phyloP scores from a whole-genome alignment of 2,888 invertebrate genomes.

The Empis stercorea region DNA sequence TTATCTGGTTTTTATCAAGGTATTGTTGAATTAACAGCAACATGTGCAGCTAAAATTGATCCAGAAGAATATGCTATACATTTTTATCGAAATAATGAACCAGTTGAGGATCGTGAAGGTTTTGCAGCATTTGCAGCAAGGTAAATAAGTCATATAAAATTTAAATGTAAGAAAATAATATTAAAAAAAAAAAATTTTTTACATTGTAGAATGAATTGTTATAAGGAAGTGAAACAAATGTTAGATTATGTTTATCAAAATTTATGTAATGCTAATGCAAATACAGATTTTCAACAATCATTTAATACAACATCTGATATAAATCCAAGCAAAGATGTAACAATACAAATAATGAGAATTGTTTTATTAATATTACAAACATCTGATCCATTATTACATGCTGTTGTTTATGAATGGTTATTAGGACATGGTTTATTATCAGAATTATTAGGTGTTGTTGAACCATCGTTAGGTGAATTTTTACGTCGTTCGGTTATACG shows the following conservation, averaged over 20 bases:
- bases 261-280: constrained; percentile 23
- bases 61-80: constrained; percentile 77
- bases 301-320: constrained; percentile 15
- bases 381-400: constrained; percentile 80
- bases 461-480: constrained; percentile 36
- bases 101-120: constrained; percentile 71
- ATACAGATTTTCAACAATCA: constrained; percentile 18
- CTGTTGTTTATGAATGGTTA: constrained; percentile 88
- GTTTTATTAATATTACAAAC: constrained; percentile 53
- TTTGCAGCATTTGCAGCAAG: constrained; percentile 56
- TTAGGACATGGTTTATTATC: constrained; percentile 59
- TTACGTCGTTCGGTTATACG: constrained; percentile 35
- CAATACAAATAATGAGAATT: constrained; percentile 42
- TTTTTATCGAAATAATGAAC: constrained; percentile 75
- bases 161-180: neutral
- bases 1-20: constrained; percentile 73
- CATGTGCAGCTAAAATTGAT: constrained; percentile 77
- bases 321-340: constrained; percentile 15
- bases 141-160: constrained; percentile 13
- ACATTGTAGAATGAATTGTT: constrained; percentile 65
- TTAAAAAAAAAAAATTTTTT: constrained; percentile 6
- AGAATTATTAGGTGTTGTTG: constrained; percentile 47
- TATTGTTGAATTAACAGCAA: constrained; percentile 74
- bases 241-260: constrained; percentile 43
- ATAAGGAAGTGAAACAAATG: constrained; percentile 72